These are phyloP conservation scores for Oreochromis niloticus DNA, from an alignment of 2,113 vertebrate genomes.

Conservation along the genomic window DNA sequence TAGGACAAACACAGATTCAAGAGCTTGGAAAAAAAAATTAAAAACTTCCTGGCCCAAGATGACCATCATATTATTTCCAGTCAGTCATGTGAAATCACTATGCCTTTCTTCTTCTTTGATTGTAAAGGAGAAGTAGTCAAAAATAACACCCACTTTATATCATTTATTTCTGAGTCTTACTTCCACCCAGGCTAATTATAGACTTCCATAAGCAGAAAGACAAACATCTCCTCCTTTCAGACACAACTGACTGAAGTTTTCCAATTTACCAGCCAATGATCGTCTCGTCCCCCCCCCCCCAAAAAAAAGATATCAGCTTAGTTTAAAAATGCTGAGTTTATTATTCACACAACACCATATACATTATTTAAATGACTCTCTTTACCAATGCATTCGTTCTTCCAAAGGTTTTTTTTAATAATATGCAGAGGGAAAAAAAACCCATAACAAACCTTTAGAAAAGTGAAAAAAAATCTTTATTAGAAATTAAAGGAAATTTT, in stretches of 20 bases:
- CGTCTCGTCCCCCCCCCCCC: fast-evolving
- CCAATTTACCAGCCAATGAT: background rate
- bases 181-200: background rate
- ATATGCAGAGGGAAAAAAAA: background rate
- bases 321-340: background rate
- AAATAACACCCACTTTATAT: background rate
- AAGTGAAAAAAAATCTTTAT: background rate
- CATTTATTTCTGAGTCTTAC: background rate
- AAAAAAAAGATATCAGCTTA: background rate
- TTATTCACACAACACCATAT: background rate
- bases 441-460: background rate
- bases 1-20: background rate
- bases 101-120: background rate
- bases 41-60: background rate
- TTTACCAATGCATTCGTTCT: background rate
- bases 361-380: background rate
- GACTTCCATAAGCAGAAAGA: background rate
- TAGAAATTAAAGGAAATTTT: background rate
- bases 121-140: background rate
- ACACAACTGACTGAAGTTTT: background rate
- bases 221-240: background rate
- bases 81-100: background rate
- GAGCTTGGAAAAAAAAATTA: fast-evolving
- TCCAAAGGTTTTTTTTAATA: background rate
- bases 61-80: background rate